Evolutionary conservation across 2,797 vertebrate genomes (phyloP), one percentile per base, ranked within the genome.

Genomic region (Pipistrellus pipistrellus): DNA sequence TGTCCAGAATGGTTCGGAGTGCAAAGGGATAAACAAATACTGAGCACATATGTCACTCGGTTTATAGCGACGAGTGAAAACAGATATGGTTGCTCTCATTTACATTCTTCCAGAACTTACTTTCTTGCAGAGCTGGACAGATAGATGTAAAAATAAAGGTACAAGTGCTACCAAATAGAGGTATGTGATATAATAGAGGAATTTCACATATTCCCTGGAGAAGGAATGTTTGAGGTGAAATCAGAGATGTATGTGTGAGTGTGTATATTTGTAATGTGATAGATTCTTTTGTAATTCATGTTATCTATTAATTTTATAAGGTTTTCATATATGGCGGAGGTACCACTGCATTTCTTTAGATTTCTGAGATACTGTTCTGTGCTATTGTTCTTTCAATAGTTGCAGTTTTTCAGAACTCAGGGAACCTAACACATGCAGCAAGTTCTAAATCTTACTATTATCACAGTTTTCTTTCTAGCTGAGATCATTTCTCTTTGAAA

Each of bases 381-480:
- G 46, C 72, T 92, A 64, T 38, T 69, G 35, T 57, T 89, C 18
- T 46, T 5, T 92, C 21, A 32, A 21, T 44, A 53, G 57, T 78
- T 55, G 25, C 10, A 86, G 73, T 64, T 91, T 88, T 72, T 76
- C 25, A 76, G 64, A 83, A 90, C 80, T 95, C 35, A 90, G 80
- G 38, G 25, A 85, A 32, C 6, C 21, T 94, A 44, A 53, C n/a
- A 80, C 25, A 48, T 38, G n/a, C 12, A 92, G 23, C 12, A 30
- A 46, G 91, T 86, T 95, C 72, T 94, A 53, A 80, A 41, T 91
- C 21, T 82, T 64, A 30, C 18, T 38, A 14, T 41, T 55, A 35
- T n/a, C 17, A 23, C 72, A 25, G 15, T 44, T 89, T 86, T 88
- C 23, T 83, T 48, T 78, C 55, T 88, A 78, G 51, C 38, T 68